phyloP scores from a whole-genome alignment of 2,888 invertebrate genomes.

The Volucella inanis region DNA sequence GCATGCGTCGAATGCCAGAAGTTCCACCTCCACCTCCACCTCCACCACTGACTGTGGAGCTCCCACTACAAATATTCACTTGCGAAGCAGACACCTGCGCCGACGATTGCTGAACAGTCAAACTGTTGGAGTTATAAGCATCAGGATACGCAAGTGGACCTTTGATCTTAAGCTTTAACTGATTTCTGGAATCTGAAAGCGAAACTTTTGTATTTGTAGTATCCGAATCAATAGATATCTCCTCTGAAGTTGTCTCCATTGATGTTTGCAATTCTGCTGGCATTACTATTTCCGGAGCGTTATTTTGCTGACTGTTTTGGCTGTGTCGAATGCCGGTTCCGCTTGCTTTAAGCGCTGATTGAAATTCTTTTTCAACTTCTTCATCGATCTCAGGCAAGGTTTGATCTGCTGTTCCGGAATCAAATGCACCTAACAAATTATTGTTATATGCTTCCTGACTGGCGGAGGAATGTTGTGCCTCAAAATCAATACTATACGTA shows the following conservation, averaged over 20 bases:
- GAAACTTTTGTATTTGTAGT: slow-evolving; percentile 88
- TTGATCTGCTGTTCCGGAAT: slow-evolving; percentile 88
- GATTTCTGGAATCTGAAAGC: slow-evolving; percentile 91
- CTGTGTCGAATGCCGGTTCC: slow-evolving; percentile 81
- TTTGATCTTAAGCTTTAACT: slow-evolving; percentile 95
- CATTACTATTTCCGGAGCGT: slow-evolving; percentile 78
- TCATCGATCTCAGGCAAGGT: slow-evolving; percentile 90
- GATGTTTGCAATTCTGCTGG: slow-evolving; percentile 80
- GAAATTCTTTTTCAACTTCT: slow-evolving; percentile 90
- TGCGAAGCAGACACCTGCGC: slow-evolving; percentile 77
- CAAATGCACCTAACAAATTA: slow-evolving; percentile 87
- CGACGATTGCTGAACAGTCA: slow-evolving; percentile 78
- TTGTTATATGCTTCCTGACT: slow-evolving; percentile 85
- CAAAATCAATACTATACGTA: slow-evolving; percentile 87
- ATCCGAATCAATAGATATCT: slow-evolving; percentile 83
- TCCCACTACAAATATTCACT: slow-evolving; percentile 72
- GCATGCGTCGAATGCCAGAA: slow-evolving; percentile 92
- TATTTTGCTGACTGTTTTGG: slow-evolving; percentile 72
- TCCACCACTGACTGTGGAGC: slow-evolving; percentile 75
- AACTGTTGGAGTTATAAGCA: slow-evolving; percentile 87
- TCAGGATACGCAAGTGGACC: slow-evolving; percentile 91
- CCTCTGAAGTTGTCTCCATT: slow-evolving; percentile 83
- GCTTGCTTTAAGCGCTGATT: slow-evolving; percentile 86
- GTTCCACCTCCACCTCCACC: slow-evolving; percentile 84
- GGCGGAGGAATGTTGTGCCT: slow-evolving; percentile 83